Evolutionary conservation across 2,113 vertebrate genomes (phyloP), one percentile per base, ranked within the genome.

Genomic region (Alligator mississippiensis): DNA sequence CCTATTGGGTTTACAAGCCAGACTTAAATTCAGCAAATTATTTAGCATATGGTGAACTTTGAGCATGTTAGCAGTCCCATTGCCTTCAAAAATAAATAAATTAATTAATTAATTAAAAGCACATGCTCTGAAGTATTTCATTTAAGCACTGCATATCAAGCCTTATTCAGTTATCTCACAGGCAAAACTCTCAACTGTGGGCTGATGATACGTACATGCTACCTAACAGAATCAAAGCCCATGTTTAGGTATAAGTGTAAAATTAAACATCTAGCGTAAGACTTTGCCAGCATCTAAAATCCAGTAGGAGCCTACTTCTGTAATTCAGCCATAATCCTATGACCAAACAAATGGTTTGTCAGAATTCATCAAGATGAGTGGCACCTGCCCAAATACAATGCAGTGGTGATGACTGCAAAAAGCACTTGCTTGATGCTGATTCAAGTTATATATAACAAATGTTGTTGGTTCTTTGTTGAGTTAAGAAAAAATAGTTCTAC

Each of bases 41-140:
- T 77, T 93, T 70, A 90, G 62, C 66, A 75, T 55, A 84, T 66
- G 80, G 18, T 80, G 77, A 22, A 61, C 54, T n/a, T n/a, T 75
- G 28, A 74, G 22, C 2, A 21, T 82, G 25, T 19, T 79, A 5
- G 77, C 55, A 75, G 14, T 63, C 82, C 24, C 38, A 15, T 3
- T 63, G 64, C 21, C 64, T 79, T 79, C 17, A 28, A 74, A 18
- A 63, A 38, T 84, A 21, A 11, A 47, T 0, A 0, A 58, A 30
- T 84, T 81, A 34, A 38, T 38, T 38, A 38, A 38, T 38, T 9
- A 47, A 47, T 47, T 47, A 47, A 47, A 47, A 47, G 47, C 47
- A 47, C 47, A 47, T 47, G 47, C 12, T 91, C 0, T 22, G 11
- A 0, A 38, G 9, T 62, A 2, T 74, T 90, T 89, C 82, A 54